Percentiles rank a stretch among this genome's conserved stretches.
Conservation (phyloP, 1,140 invertebrate species). For the Lysiphlebus fabarum region DNA sequence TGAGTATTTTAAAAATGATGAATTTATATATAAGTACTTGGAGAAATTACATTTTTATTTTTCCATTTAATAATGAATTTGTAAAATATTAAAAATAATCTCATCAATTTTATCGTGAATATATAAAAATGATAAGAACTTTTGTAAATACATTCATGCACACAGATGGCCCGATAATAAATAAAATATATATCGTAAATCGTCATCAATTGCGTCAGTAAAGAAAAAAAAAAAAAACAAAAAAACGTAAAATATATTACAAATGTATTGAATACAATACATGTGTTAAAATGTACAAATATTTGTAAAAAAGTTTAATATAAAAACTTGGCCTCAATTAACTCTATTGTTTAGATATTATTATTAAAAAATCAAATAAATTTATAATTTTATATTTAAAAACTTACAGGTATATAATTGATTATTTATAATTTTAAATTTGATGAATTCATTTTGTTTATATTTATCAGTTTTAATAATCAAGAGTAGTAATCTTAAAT, state of each 20-base stretch:
- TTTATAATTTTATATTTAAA: too few species aligned
- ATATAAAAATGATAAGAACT: neutral
- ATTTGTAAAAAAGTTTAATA: too few species aligned
- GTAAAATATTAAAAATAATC: neutral
- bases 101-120: neutral
- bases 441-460: neutral
- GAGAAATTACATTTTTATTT: too few species aligned
- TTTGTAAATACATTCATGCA: neutral
- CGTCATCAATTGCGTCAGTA: slow-evolving; percentile 7
- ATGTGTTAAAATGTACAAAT: too few species aligned
- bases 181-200: neutral
- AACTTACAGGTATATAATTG: too few species aligned
- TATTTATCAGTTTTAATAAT: too few species aligned
- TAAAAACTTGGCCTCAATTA: too few species aligned
- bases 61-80: neutral
- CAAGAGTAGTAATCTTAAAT: too few species aligned
- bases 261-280: neutral
- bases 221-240: slow-evolving; percentile 1
- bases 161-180: slow-evolving; percentile 16
- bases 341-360: too few species aligned
- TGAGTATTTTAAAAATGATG: too few species aligned
- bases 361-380: too few species aligned
- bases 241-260: slow-evolving; percentile 3
- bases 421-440: neutral
- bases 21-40: too few species aligned